Evolutionary conservation across 1,140 invertebrate species (phyloP).

Genomic region (Ericerus pela): DNA sequence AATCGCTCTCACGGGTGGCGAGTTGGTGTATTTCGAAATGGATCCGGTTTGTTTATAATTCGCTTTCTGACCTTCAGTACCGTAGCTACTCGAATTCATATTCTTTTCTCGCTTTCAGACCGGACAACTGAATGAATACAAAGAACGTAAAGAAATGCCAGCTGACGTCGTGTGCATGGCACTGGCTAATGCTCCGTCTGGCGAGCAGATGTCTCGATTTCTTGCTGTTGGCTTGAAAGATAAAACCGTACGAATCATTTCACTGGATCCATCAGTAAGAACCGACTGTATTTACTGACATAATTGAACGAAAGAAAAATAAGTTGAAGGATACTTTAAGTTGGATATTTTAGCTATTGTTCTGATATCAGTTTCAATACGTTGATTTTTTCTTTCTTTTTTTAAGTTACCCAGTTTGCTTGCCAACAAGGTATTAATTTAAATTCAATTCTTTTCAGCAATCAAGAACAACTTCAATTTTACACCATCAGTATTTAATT

Average conservation of each 20-base stretch:
- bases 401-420: not conserved
- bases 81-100: not conserved
- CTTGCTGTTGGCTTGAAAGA: conserved; percentile 92
- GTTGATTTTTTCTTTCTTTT: not conserved
- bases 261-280: conserved; percentile 78
- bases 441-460: not conserved
- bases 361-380: not conserved
- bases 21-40: conserved; percentile 99
- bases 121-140: conserved; percentile 95
- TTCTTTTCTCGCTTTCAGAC: conserved; percentile 43
- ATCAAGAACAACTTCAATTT: no score
- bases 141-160: conserved; percentile 89
- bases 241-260: conserved; percentile 94
- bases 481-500: no score
- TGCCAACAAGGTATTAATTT: not conserved
- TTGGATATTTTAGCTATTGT: not conserved
- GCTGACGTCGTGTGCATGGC: conserved; percentile 98
- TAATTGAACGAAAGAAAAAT: no score
- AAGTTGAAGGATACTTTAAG: no score
- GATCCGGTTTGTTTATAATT: conserved; percentile 62
- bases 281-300: not conserved
- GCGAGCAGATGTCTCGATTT: conserved; percentile 91
- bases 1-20: conserved; percentile 91
- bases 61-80: not conserved
- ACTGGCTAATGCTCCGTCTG: conserved; percentile 80